phyloP scores from a whole-genome alignment of 2,797 vertebrate species.

The Pangasius djambal region DNA sequence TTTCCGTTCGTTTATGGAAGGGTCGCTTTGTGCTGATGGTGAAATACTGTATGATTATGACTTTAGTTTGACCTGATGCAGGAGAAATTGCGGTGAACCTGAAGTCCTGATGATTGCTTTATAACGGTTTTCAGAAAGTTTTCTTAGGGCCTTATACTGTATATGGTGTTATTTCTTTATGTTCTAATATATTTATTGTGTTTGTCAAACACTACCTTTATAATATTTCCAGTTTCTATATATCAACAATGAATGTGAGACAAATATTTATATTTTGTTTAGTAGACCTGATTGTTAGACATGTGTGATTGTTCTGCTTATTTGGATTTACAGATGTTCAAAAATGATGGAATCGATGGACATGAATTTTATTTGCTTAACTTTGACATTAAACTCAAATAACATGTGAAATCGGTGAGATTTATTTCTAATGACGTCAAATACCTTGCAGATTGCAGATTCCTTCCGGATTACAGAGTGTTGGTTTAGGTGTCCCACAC shows the following conservation, averaged over 20 bases:
- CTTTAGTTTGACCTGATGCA: neutral
- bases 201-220: constrained; percentile 33
- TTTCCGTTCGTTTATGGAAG: neutral
- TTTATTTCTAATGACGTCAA: neutral
- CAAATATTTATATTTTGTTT: constrained; percentile 19
- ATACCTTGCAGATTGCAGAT: constrained; percentile 11
- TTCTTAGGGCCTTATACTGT: constrained; percentile 36
- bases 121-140: neutral
- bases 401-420: neutral
- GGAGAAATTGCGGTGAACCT: constrained; percentile 9
- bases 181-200: constrained; percentile 47
- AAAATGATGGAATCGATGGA: constrained; percentile 3
- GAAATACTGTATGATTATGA: neutral
- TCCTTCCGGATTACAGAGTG: neutral
- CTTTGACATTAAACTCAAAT: constrained; percentile 29
- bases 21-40: neutral
- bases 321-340: neutral
- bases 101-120: constrained; percentile 13
- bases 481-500: neutral
- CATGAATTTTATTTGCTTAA: constrained; percentile 33
- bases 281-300: neutral
- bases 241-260: neutral
- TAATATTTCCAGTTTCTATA: constrained; percentile 23
- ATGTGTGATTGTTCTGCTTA: constrained; percentile 7
- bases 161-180: constrained; percentile 37